Evolutionary conservation across 2,113 vertebrate species (phyloP).

Genomic region (Pagrus major): DNA sequence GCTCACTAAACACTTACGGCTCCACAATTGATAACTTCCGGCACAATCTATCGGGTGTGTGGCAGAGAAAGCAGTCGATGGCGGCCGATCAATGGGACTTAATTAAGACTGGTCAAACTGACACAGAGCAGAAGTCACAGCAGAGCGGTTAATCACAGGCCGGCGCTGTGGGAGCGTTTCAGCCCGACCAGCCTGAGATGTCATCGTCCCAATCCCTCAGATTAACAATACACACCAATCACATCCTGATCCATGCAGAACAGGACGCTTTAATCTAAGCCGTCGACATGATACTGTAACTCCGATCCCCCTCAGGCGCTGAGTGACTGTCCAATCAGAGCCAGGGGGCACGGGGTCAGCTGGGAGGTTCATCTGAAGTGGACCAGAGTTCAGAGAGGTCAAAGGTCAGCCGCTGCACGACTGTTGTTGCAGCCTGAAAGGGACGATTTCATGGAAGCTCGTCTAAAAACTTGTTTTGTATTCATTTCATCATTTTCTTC

Average conservation of each 20-base stretch:
- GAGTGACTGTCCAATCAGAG: slow-evolving; percentile 27
- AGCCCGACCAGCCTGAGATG: not conserved
- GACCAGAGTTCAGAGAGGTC: not conserved
- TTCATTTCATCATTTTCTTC: too few relatives aligned
- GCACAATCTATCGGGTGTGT: slow-evolving; percentile 18
- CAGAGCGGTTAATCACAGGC: not conserved
- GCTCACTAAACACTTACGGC: slow-evolving; percentile 1
- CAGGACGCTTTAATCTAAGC: not conserved
- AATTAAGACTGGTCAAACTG: slow-evolving; percentile 43
- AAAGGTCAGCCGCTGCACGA: too few relatives aligned
- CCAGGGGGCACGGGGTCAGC: not conserved
- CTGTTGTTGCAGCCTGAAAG: too few relatives aligned
- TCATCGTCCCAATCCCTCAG: not conserved
- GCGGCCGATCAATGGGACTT: slow-evolving; percentile 47
- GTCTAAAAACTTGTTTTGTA: too few relatives aligned
- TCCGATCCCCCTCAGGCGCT: not conserved
- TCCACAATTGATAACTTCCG: slow-evolving; percentile 3
- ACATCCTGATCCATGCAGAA: not conserved
- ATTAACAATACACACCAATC: slow-evolving; percentile 31
- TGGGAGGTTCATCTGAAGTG: not conserved
- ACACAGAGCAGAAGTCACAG: not conserved
- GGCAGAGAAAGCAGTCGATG: slow-evolving; percentile 14
- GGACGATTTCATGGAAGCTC: too few relatives aligned
- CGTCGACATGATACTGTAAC: not conserved
- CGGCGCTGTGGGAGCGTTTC: not conserved